Conservation (phyloP, 2,113 vertebrate genomes). For the Morone saxatilis region DNA sequence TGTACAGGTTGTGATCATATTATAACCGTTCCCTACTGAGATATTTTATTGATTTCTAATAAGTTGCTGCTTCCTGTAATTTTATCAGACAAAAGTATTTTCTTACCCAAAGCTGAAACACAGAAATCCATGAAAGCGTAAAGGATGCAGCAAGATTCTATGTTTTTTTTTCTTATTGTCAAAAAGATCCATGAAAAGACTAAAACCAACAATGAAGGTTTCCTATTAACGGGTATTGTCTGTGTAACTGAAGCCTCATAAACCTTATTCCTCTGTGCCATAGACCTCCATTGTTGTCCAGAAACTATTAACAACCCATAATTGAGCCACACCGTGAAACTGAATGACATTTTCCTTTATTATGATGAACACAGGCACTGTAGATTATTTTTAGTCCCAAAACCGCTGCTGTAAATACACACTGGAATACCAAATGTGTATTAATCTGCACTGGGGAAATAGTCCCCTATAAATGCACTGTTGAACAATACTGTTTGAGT, state of each 20-base stretch:
- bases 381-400: neutral
- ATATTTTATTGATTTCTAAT: slow-evolving; percentile 32
- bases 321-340: neutral
- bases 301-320: neutral
- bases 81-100: neutral
- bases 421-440: neutral
- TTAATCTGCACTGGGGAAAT: neutral
- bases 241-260: neutral
- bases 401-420: neutral
- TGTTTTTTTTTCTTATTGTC: neutral
- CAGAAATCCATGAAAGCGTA: neutral
- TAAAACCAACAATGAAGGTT: neutral
- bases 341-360: neutral
- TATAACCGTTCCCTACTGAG: neutral
- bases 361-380: neutral
- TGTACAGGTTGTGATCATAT: slow-evolving; percentile 8
- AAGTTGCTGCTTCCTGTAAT: slow-evolving; percentile 12
- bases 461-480: neutral
- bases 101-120: neutral
- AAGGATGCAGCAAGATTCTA: neutral
- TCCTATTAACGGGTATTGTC: neutral
- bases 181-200: neutral
- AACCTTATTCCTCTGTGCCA: neutral
- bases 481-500: neutral
- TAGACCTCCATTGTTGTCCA: neutral